phyloP scores from a whole-genome alignment of 1,140 invertebrate species.

The Pantala flavescens region DNA sequence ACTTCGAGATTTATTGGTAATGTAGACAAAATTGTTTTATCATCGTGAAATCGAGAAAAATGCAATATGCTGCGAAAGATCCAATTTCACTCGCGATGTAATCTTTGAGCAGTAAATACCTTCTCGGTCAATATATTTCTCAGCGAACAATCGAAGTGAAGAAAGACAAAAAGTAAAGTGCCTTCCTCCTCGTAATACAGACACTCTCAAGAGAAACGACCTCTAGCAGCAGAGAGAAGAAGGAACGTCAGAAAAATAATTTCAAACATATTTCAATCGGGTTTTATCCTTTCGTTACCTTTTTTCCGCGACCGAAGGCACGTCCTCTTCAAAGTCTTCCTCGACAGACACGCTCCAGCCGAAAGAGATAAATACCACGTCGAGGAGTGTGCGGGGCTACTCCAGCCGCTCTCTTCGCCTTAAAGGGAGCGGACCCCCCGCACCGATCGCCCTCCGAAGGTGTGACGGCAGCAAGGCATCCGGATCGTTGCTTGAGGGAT shows the following conservation, averaged over 20 bases:
- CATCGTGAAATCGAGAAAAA: no score
- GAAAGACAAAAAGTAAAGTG: background rate
- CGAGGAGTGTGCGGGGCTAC: no score
- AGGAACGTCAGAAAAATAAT: conserved; percentile 1
- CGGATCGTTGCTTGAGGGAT: background rate
- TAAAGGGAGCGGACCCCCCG: no score
- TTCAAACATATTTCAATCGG: background rate
- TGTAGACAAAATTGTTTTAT: no score
- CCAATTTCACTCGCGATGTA: no score
- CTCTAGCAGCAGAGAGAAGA: background rate
- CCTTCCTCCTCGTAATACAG: background rate
- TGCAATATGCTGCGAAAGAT: no score
- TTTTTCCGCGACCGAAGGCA: background rate
- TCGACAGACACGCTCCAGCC: background rate
- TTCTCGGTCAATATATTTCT: no score
- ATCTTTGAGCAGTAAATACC: no score
- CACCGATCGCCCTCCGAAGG: background rate
- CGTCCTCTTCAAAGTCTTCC: background rate
- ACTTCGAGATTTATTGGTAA: no score
- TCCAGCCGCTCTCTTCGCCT: no score
- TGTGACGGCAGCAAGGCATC: background rate
- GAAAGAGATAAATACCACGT: background rate
- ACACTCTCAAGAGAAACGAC: background rate
- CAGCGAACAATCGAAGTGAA: background rate
- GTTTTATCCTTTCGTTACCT: background rate